Evolutionary conservation across 1,140 invertebrate genomes (phyloP).

Genomic region (Drosophila guanche): DNA sequence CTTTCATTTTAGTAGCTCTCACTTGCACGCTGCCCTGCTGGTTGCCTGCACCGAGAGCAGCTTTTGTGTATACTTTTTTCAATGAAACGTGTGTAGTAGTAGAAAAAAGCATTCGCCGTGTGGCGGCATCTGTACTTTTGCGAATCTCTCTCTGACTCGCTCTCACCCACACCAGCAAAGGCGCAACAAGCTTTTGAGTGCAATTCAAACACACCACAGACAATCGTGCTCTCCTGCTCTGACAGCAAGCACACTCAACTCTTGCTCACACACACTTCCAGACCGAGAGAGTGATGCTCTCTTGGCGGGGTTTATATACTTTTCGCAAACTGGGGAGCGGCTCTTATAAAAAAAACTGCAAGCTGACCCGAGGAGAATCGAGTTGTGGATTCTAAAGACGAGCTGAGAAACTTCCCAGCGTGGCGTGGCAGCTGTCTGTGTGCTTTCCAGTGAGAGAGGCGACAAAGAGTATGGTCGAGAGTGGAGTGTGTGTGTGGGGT

Average conservation of each 20-base stretch:
- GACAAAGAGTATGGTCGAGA: neutral
- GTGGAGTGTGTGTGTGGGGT: slow-evolving; percentile 40
- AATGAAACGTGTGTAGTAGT: slow-evolving; percentile 75
- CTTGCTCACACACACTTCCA: slow-evolving; percentile 17
- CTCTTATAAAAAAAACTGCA: slow-evolving; percentile 35
- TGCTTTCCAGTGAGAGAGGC: slow-evolving; percentile 18
- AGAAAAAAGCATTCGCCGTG: slow-evolving; percentile 60
- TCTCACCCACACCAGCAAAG: slow-evolving; percentile 26
- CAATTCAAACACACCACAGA: slow-evolving; percentile 44
- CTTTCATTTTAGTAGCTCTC: slow-evolving; percentile 37
- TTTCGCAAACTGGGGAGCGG: slow-evolving; percentile 37
- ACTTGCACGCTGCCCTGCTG: slow-evolving; percentile 30
- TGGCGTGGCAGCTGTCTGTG: slow-evolving; percentile 17
- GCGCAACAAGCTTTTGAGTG: slow-evolving; percentile 79
- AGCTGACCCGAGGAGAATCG: slow-evolving; percentile 20
- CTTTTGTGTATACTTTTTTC: slow-evolving; percentile 70
- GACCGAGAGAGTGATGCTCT: neutral
- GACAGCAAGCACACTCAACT: neutral
- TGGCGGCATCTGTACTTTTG: slow-evolving; percentile 81
- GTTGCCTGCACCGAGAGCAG: slow-evolving; percentile 29
- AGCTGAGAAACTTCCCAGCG: slow-evolving; percentile 30
- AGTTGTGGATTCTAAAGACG: slow-evolving; percentile 44
- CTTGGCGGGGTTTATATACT: slow-evolving; percentile 33
- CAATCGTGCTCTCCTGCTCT: slow-evolving; percentile 13
- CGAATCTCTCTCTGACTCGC: slow-evolving; percentile 30